phyloP scores from a whole-genome alignment of 2,888 invertebrate genomes.

The Polymixis flavicincta region DNA sequence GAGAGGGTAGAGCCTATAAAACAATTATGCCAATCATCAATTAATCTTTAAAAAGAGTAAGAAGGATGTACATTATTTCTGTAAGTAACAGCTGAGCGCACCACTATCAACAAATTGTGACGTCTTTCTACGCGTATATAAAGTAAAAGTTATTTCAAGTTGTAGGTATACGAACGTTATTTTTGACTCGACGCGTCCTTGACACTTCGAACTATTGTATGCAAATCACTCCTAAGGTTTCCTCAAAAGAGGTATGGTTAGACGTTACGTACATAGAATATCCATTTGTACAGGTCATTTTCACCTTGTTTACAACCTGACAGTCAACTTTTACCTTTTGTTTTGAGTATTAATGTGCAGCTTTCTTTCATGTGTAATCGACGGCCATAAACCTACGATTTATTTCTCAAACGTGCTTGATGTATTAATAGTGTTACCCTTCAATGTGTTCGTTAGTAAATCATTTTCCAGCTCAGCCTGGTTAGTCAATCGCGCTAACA shows the following conservation, averaged over 20 bases:
- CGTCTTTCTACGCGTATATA: background rate
- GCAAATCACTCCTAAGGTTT: constrained; percentile 37
- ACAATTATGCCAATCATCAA: background rate
- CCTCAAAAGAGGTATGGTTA: constrained; percentile 25
- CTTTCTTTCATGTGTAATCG: constrained; percentile 27
- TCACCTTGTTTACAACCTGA: constrained; percentile 20
- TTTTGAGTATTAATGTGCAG: constrained; percentile 17
- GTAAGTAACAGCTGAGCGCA: background rate
- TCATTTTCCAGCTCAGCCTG: background rate
- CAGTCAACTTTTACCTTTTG: constrained; percentile 37
- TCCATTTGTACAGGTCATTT: constrained; percentile 20
- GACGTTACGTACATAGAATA: constrained; percentile 22
- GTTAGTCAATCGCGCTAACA: no score
- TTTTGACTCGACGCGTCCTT: constrained; percentile 34
- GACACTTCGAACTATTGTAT: constrained; percentile 51
- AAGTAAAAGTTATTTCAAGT: constrained; percentile 24
- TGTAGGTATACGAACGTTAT: constrained; percentile 23
- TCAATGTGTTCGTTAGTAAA: background rate
- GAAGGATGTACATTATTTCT: no score
- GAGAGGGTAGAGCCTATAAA: background rate
- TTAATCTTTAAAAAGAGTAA: background rate
- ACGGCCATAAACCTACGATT: constrained; percentile 9
- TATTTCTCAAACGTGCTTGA: constrained; percentile 20
- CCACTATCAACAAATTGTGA: background rate
- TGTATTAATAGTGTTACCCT: constrained; percentile 2